Conservation (phyloP, 2,113 vertebrate species). For the Gnathonemus echidnorhynchus region DNA sequence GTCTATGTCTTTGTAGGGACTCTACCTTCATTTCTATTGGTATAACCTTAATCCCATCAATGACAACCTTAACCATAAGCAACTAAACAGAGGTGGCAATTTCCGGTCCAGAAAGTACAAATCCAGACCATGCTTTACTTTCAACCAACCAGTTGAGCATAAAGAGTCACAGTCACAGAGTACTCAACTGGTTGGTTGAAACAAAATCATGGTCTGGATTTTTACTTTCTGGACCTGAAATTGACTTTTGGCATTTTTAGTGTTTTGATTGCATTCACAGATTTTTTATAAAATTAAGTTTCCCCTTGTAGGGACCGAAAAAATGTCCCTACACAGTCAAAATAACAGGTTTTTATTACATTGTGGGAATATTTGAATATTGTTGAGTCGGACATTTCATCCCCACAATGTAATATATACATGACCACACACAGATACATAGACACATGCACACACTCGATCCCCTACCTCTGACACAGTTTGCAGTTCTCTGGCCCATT, state of each 20-base stretch:
- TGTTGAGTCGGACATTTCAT: neutral
- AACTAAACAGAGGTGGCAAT: too few relatives aligned
- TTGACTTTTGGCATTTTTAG: neutral
- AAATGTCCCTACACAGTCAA: neutral
- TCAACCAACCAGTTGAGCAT: too few relatives aligned
- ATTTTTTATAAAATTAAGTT: neutral
- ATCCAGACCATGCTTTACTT: too few relatives aligned
- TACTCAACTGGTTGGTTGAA: too few relatives aligned
- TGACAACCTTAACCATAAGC: neutral
- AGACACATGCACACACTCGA: neutral
- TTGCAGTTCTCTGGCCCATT: constrained; percentile 63
- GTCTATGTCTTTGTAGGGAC: neutral
- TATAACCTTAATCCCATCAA: neutral
- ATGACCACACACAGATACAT: neutral
- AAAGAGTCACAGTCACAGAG: too few relatives aligned
- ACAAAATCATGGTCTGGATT: too few relatives aligned
- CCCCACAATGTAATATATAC: neutral
- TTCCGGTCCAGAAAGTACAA: too few relatives aligned
- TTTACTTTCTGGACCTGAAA: too few relatives aligned
- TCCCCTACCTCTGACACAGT: constrained; percentile 50
- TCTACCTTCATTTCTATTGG: neutral
- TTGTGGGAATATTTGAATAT: neutral
- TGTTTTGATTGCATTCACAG: neutral
- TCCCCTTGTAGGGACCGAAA: neutral
- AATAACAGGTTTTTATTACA: neutral